Base-by-base conservation (phyloP, 2,888 invertebrate genomes). In the Carabus problematicus region DNA sequence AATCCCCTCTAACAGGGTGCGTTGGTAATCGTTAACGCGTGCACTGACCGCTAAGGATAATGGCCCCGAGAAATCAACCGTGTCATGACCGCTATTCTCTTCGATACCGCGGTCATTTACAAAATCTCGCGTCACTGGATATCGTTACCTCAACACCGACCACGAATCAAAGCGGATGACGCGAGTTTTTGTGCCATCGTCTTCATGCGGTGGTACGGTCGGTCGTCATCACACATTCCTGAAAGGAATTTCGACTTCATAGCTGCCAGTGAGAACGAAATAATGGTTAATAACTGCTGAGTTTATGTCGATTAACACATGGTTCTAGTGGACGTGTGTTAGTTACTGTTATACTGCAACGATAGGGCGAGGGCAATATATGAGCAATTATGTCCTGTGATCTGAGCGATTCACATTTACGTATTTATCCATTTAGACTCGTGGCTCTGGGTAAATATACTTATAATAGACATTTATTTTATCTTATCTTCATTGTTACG, bases 51-150 rank as follows among this genome's bases (percentile, higher is more conserved):
- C 52, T 18, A 16, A 39, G 56, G 56, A 56, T 56, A 56, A 56
- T 56, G 19, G 56, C 56, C 19, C 12, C 29, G 56, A 19, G 56
- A 56, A 56, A 56, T 56, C 56, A 56, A 39, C 18, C 56, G 56
- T 56, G 56, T 56, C 56, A 56, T 39, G 9, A 11, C 39, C 19
- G 56, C 40, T 39, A 56, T 56, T 56, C 56, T 56, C 56, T 56
- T 39, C 56, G 4, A 56, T 56, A 29, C 56, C 39, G 29, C 19
- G 56, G 56, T 56, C 56, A 56, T 56, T 56, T 56, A 56, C 56
- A 56, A 56, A 56, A 56, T 39, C 56, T 12, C 56, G 18, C 52
- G 52, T 52, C 52, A 52, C 12, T 12, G 18, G 52, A 4, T 29
- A 29, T 29, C 29, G 29, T 29, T 29, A 52, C 52, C 52, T 52